Evolutionary conservation across 2,888 invertebrate genomes (phyloP), one percentile per base, ranked within the genome.

Genomic region (Drosophila borealis): DNA sequence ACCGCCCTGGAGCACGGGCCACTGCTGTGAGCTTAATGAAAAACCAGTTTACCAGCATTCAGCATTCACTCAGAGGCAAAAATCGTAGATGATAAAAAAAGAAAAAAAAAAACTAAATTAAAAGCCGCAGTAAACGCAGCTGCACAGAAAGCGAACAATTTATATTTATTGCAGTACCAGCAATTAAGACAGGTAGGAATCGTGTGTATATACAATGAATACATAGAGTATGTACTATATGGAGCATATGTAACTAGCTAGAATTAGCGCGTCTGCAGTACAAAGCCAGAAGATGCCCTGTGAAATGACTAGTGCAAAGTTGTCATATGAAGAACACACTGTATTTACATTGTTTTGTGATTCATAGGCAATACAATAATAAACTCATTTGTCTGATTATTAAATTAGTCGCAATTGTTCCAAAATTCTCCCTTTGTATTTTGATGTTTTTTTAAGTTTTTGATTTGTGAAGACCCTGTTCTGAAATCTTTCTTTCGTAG

Each of bases 1-100:
- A 62, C 59, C 61, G 49, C 51, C 62, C 25, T 51, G 50, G 57
- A 41, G 37, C 46, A 25, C 45, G 46, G 55, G 51, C 59, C 54
- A 66, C 67, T 59, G 63, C 74, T 69, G 74, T 62, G 69, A 70
- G 82, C 85, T 77, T 85, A 78, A 83, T 84, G 81, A 70, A 83
- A 87, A 89, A 85, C 85, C 74, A 72, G 84, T 85, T 84, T 84
- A 36, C 61, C 61, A 42, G 37, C 48, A 61, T 70, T 61, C 69
- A 78, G 74, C 75, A 78, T 74, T 76, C 69, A 78, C 74, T 77
- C 72, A 68, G 53, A 56, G 74, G 63, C 80, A 70, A 66, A 75
- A 64, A 76, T 71, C 63, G 54, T 74, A 50, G 66, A 79, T 79
- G 59, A 70, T 75, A 71, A 77, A 60, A 73, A 76, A 53, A 74